phyloP scores from a whole-genome alignment of 37 sponge, comb jelly and placozoan species.

The Dysidea cf. avara region DNA sequence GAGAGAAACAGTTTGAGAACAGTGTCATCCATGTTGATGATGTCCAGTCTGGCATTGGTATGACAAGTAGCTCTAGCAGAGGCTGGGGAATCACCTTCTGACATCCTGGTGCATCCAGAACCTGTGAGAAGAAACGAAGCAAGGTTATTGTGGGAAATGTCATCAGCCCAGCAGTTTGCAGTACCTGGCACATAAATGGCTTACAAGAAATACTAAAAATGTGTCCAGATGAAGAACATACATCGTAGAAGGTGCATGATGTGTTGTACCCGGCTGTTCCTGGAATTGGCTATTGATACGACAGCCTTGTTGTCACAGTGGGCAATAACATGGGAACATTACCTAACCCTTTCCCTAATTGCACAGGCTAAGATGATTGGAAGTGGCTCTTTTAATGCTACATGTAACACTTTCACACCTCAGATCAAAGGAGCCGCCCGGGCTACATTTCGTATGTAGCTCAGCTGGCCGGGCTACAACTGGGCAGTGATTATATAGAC shows the following conservation, averaged over 20 bases:
- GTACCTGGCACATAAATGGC: no score
- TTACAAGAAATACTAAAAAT: no score
- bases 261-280: neutral
- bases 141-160: slow-evolving; percentile 34
- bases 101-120: neutral
- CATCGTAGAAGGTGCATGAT: slow-evolving; percentile 36
- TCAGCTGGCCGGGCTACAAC: no score
- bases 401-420: no score
- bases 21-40: slow-evolving; percentile 16
- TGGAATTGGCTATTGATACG: slow-evolving; percentile 3
- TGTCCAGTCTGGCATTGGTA: slow-evolving; percentile 22
- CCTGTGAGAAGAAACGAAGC: slow-evolving; percentile 10
- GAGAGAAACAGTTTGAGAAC: slow-evolving; percentile 21
- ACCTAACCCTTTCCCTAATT: slow-evolving; percentile 17
- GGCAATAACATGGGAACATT: neutral
- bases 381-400: slow-evolving; percentile 39
- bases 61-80: slow-evolving; percentile 10
- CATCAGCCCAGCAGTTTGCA: slow-evolving; percentile 48
- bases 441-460: no score
- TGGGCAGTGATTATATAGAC: no score
- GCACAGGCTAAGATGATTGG: slow-evolving; percentile 15
- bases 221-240: slow-evolving; percentile 25
- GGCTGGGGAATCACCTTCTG: neutral
- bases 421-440: no score
- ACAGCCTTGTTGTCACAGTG: slow-evolving; percentile 33